A percentile compares a stretch with the other conserved stretches of the same genome.
Evolutionary conservation across 2,797 vertebrate genomes (phyloP).

Genomic region (Sardinella longiceps): DNA sequence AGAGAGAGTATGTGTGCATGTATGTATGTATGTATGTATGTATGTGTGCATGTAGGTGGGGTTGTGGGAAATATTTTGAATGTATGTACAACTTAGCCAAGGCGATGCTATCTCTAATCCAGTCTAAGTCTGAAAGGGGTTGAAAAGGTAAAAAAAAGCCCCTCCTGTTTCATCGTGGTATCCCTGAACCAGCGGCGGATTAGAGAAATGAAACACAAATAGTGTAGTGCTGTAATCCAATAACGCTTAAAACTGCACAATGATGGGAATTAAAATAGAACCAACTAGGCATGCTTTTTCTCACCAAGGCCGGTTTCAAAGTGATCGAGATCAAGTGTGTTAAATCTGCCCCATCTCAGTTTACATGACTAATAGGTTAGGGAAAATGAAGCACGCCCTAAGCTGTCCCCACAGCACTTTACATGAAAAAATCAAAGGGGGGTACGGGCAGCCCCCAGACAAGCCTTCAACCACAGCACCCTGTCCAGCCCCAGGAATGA

Average conservation of each 20-base stretch:
- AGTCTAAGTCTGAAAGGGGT: neutral
- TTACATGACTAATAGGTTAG: constrained; percentile 10
- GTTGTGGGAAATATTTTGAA: neutral
- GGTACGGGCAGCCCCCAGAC: neutral
- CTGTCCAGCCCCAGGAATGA: neutral
- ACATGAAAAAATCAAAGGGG: neutral
- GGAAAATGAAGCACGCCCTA: neutral
- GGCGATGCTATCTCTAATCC: neutral
- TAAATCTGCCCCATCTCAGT: neutral
- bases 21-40: neutral
- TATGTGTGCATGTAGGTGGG: neutral
- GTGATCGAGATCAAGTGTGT: neutral
- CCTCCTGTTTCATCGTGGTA: neutral
- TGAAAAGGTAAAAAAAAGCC: neutral
- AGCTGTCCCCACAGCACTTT: neutral
- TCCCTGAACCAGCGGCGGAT: neutral
- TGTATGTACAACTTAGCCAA: neutral
- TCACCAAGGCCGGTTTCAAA: constrained; percentile 6
- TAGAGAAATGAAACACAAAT: neutral
- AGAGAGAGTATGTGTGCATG: neutral
- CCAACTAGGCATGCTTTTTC: neutral
- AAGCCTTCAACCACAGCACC: neutral
- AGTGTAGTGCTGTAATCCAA: neutral
- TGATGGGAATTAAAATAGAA: neutral
- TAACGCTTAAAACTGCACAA: neutral